Evolutionary conservation across 1,140 invertebrate genomes (phyloP), one percentile per base, ranked within the genome.

Genomic region (Atopsyche davidsoni): DNA sequence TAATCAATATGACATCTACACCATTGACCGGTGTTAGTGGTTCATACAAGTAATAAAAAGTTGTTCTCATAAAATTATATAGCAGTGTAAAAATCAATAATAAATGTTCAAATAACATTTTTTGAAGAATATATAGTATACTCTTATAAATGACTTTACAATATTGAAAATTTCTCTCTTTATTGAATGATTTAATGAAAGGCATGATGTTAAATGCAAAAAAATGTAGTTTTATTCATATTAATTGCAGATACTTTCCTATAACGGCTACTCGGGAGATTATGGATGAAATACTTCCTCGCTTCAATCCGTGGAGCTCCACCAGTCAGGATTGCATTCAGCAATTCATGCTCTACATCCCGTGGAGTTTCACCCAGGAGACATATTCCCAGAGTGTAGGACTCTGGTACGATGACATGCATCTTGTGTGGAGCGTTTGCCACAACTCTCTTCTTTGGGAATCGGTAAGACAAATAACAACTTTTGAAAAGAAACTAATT

Each of bases 361-460:
- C 92, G 1, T 79, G 86, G 16, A 64, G 75, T 25, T 64, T 89
- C 41, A 72, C 74, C 11, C 80, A 81, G 0, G 67, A 83, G 44
- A 64, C 87, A 56, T 77, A 82, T 40, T 63, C 76, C 1, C 58
- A 77, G 18, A 84, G 86, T 9, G 81, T 83, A 64, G 68, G 82
- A 61, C 67, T 95, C 10, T 96, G 92, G 92, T 81, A 94, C 56
- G 75, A 88, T 42, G 86, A 93, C 61, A 76, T 93, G 17, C 84
- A 91, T 75, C 66, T 70, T n/a, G 64, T 90, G 6, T 93, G 85
- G 85, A 75, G 83, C 50, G 75, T 78, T 4, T 88, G 81, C 65
- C 79, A 83, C 55, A 90, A 87, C 66, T 69, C 76, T 9, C 76
- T 77, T 2, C 63, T 67, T 13, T 90, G 86, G 78, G 85, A 90